Percentiles rank a stretch among this genome's conserved stretches.
These are phyloP conservation scores for Eulemur rubriventer DNA, from an alignment of 2,797 vertebrate genomes.

Conservation along the genomic window DNA sequence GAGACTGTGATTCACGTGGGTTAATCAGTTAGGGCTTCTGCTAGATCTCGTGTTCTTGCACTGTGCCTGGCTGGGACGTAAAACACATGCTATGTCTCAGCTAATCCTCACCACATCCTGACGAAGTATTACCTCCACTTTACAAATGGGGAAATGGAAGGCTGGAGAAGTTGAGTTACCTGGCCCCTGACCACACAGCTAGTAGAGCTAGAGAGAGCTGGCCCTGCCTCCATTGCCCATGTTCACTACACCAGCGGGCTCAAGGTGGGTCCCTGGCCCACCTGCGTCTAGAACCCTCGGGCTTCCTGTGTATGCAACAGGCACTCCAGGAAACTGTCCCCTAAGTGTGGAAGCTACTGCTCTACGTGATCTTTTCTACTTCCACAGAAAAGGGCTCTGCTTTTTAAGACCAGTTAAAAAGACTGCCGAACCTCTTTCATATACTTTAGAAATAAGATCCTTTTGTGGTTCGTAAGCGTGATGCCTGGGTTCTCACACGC, in stretches of 20 bases:
- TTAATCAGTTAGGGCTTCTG: neutral
- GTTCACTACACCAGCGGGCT: neutral
- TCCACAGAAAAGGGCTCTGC: neutral
- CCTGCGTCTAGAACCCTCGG: neutral
- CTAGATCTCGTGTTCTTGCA: neutral
- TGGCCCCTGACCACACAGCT: neutral
- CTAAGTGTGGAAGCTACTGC: neutral
- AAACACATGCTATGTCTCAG: neutral
- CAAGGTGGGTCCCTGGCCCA: neutral
- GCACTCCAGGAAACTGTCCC: too few relatives aligned
- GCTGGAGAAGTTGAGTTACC: neutral
- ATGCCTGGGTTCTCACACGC: neutral
- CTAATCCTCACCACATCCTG: neutral
- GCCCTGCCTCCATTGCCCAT: neutral
- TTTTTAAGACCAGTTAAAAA: neutral
- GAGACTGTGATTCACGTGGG: neutral
- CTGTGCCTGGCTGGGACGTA: neutral
- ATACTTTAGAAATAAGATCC: neutral
- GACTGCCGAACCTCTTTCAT: neutral
- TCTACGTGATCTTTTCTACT: neutral
- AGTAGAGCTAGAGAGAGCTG: neutral
- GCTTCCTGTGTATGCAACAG: neutral
- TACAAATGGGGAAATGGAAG: neutral
- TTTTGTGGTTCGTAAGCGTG: neutral
- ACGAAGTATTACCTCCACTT: neutral